Percentiles rank a stretch among this genome's conserved stretches.
Evolutionary conservation across 2,888 invertebrate species (phyloP).

Genomic region (Eudasyphora cyanicolor): DNA sequence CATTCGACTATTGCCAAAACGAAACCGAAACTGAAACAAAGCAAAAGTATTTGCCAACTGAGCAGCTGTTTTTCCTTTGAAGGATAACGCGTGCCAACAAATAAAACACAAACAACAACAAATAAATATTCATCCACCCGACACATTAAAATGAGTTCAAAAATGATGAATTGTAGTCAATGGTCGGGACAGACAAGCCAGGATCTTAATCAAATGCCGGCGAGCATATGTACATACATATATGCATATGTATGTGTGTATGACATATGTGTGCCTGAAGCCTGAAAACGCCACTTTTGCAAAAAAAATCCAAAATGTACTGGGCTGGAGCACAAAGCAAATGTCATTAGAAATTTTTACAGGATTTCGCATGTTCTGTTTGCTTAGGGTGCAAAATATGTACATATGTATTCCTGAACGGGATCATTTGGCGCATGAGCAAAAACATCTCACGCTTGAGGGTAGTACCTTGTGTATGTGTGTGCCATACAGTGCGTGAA

Average conservation of each 20-base stretch:
- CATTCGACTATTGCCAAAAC: background rate
- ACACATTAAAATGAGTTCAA: constrained; percentile 20
- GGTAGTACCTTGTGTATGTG: constrained; percentile 48
- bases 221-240: background rate
- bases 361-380: constrained; percentile 13
- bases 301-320: background rate
- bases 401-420: constrained; percentile 58
- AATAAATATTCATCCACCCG: constrained; percentile 39
- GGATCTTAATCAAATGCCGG: constrained; percentile 12
- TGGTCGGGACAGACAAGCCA: constrained; percentile 15
- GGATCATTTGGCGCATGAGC: constrained; percentile 42
- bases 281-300: constrained; percentile 15
- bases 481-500: background rate
- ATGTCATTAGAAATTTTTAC: constrained; percentile 8
- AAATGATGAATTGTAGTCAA: constrained; percentile 40
- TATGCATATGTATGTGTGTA: too few relatives aligned
- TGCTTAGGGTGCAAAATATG: constrained; percentile 58
- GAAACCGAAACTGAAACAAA: background rate
- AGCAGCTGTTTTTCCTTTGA: constrained; percentile 43
- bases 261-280: background rate
- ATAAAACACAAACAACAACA: constrained; percentile 28
- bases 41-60: background rate
- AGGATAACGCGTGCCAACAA: constrained; percentile 50
- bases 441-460: constrained; percentile 24
- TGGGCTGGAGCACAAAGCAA: background rate